These are phyloP conservation scores for Liopterus haemorrhoidalis DNA, from an alignment of 2,888 invertebrate species.

Conservation along the genomic window DNA sequence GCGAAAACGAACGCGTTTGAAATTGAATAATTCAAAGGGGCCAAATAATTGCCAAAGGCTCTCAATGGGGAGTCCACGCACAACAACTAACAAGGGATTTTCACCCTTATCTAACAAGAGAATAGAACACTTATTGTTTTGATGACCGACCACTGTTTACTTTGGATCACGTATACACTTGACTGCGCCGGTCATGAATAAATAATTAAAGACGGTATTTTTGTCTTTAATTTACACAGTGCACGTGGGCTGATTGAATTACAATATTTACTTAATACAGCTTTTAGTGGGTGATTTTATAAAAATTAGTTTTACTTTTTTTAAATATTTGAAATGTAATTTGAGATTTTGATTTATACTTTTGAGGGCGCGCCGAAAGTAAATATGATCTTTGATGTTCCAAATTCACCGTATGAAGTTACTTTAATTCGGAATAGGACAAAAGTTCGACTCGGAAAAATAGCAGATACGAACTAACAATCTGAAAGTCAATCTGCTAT, in stretches of 20 bases:
- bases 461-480: too few relatives aligned
- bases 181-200: conserved; percentile 43
- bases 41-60: conserved; percentile 47
- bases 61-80: conserved; percentile 37
- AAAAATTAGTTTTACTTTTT: too few relatives aligned
- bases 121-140: conserved; percentile 29
- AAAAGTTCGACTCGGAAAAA: too few relatives aligned
- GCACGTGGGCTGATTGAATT: conserved; percentile 14
- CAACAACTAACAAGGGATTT: conserved; percentile 25
- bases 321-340: too few relatives aligned
- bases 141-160: conserved; percentile 35
- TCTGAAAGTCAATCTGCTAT: too few relatives aligned
- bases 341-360: too few relatives aligned
- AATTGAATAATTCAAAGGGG: conserved; percentile 50
- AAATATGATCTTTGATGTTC: too few relatives aligned
- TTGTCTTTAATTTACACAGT: conserved; percentile 14
- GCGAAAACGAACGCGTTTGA: conserved; percentile 44
- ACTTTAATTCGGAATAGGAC: too few relatives aligned
- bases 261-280: conserved; percentile 16
- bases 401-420: too few relatives aligned
- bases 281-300: too few relatives aligned
- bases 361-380: too few relatives aligned
- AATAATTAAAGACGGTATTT: conserved; percentile 36
- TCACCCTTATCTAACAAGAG: conserved; percentile 24
- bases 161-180: conserved; percentile 42